phyloP scores from a whole-genome alignment of 2,797 vertebrate species.

The Acipenser transmontanus region DNA sequence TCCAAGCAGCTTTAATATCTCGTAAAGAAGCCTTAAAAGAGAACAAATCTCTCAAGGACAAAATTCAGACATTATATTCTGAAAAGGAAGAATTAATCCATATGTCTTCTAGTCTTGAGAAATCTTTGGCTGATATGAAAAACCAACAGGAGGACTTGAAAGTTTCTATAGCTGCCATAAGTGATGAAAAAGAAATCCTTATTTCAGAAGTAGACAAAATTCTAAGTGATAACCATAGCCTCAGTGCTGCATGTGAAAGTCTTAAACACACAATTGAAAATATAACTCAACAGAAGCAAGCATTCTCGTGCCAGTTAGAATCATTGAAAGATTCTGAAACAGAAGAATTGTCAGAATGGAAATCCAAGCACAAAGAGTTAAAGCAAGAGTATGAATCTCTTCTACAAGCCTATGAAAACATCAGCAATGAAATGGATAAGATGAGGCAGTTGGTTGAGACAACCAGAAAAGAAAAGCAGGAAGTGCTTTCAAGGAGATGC shows the following conservation, averaged over 20 bases:
- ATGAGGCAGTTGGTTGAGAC: conserved; percentile 74
- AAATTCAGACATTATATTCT: conserved; percentile 41
- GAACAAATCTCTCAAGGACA: conserved; percentile 61
- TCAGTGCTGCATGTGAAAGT: conserved; percentile 77
- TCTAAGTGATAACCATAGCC: conserved; percentile 66
- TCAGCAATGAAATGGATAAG: conserved; percentile 77
- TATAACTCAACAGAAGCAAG: conserved; percentile 81
- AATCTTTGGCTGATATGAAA: conserved; percentile 39
- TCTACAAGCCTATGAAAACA: conserved; percentile 78
- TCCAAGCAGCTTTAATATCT: conserved; percentile 76
- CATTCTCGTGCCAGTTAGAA: conserved; percentile 79
- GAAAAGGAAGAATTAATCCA: conserved; percentile 46
- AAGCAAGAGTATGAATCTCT: conserved; percentile 82
- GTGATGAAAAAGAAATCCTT: conserved; percentile 49
- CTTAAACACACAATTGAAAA: conserved; percentile 78
- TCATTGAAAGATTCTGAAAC: conserved; percentile 81
- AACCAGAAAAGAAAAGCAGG: conserved; percentile 69
- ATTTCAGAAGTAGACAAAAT: conserved; percentile 49
- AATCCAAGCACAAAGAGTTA: conserved; percentile 70
- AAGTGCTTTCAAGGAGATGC: conserved; percentile 56
- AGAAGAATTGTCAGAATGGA: conserved; percentile 78
- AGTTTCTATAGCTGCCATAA: conserved; percentile 19
- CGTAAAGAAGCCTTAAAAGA: conserved; percentile 75
- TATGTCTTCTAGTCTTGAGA: conserved; percentile 40
- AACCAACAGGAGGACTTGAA: conserved; percentile 47